These are phyloP conservation scores for Aphelenchoides avenae DNA, from an alignment of 1,140 invertebrate species.

Conservation along the genomic window DNA sequence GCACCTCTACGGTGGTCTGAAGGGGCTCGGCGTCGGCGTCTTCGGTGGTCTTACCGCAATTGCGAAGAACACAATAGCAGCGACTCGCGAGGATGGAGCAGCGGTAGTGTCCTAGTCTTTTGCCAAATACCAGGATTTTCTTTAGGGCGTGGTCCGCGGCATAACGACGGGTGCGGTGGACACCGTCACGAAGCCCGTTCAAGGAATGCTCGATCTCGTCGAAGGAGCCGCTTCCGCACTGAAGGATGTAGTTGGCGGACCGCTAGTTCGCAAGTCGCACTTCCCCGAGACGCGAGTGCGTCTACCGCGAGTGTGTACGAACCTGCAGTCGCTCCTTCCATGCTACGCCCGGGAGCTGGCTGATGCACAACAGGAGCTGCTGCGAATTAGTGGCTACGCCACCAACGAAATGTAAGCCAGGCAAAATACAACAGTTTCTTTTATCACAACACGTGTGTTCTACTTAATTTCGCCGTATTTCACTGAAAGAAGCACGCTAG, in stretches of 20 bases:
- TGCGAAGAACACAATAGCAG: conserved; percentile 83
- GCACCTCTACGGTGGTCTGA: conserved; percentile 82
- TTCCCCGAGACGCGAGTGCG: conserved; percentile 38
- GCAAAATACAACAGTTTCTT: too few relatives aligned
- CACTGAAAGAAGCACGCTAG: too few relatives aligned
- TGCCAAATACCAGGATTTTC: too few relatives aligned
- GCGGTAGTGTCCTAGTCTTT: conserved; percentile 62
- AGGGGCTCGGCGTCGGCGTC: conserved; percentile 84
- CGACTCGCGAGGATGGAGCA: conserved; percentile 77
- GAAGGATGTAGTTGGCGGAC: conserved; percentile 67
- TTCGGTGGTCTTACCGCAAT: conserved; percentile 86
- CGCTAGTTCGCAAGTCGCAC: conserved; percentile 27
- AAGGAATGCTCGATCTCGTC: conserved; percentile 89
- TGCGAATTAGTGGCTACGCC: conserved; percentile 31
- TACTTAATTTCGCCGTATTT: too few relatives aligned
- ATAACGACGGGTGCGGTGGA: conserved; percentile 89
- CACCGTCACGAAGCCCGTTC: conserved; percentile 90
- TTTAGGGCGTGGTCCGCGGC: conserved; percentile 79
- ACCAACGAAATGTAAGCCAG: conserved; percentile 38
- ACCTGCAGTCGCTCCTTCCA: conserved; percentile 33
- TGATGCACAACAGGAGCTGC: conserved; percentile 41
- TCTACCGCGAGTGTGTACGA: conserved; percentile 31
- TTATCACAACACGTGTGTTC: too few relatives aligned
- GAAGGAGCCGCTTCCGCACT: conserved; percentile 85
- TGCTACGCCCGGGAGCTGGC: conserved; percentile 30